Base-by-base conservation (phyloP, 2,888 invertebrate species). In the Drosophila robusta region DNA sequence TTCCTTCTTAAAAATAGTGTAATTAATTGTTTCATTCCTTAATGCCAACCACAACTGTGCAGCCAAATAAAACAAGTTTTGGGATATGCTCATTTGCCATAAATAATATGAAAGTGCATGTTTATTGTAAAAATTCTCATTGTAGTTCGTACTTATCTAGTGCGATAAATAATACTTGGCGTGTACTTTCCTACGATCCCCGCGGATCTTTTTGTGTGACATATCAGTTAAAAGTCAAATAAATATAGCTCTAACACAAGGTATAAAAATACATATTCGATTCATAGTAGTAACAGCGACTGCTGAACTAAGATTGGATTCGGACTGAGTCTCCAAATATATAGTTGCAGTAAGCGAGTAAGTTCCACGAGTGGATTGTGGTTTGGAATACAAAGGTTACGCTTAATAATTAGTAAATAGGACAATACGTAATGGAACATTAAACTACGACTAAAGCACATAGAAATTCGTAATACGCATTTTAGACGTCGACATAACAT, bases 141-240 rank as follows among this genome's bases (percentile, higher is more conserved):
- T 73, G 62, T 78, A 63, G 54, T 58, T 50, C 46, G 47, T 78
- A 69, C 26, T 55, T 70, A 66, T 69, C 68, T 70, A 78, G 70
- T 78, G 71, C 71, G 67, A 84, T 81, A 83, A 87, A 83, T 83
- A 83, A 83, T 83, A 83, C 83, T 83, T 83, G 79, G 67, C 63
- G 80, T 80, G 69, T 70, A 61, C 58, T 32, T 52, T 51, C 6
- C 16, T 62, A 62, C 51, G 45, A 57, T 64, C 60, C 14, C 61
- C 61, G 60, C 54, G 42, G 64, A 69, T 80, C 65, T 70, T 52
- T 61, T 70, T 39, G 60, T 46, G 38, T 66, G 51, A 64, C 78
- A 80, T 50, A 36, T 55, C 36, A 34, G 46, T 63, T 75, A 62
- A 67, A 29, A 52, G 52, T 71, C 69, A 64, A 74, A 78, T 82